These are phyloP conservation scores for Aegotheles bennettii DNA, from an alignment of 2,113 vertebrate species.

Conservation along the genomic window DNA sequence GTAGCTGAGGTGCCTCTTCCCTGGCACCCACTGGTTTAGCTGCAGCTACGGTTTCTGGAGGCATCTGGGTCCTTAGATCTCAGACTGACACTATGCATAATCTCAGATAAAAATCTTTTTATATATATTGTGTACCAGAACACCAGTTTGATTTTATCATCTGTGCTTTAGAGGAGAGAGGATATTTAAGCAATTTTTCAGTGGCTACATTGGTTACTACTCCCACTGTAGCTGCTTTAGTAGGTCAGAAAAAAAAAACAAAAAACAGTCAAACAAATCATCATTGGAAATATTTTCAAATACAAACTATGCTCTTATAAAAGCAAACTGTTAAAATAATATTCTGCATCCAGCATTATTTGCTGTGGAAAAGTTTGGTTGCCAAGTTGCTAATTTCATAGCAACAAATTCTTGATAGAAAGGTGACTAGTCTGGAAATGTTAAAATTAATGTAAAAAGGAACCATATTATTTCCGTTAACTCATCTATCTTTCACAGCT, in stretches of 20 bases:
- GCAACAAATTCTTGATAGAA: not conserved
- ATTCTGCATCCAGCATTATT: not conserved
- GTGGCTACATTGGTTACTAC: not conserved
- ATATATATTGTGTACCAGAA: not conserved
- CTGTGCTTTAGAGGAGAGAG: not conserved
- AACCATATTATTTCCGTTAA: not conserved
- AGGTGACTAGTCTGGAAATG: not conserved
- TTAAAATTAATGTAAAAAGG: not conserved
- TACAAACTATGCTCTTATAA: not conserved
- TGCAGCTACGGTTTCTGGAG: not conserved
- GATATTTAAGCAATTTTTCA: not conserved
- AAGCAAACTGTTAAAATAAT: not conserved
- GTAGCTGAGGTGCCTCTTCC: not conserved
- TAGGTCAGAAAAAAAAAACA: not conserved
- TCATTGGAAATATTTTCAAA: not conserved
- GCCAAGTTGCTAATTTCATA: not conserved
- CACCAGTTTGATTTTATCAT: not conserved
- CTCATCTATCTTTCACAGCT: not conserved
- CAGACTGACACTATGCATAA: not conserved
- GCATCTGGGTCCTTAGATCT: not conserved
- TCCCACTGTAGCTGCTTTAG: not conserved
- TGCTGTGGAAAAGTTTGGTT: not conserved
- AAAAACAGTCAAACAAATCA: not conserved
- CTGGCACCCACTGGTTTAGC: not conserved
- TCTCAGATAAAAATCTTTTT: not conserved